Evolutionary conservation across 1,140 invertebrate genomes (phyloP), one percentile per base, ranked within the genome.

Genomic region (Drosophila murphyi): DNA sequence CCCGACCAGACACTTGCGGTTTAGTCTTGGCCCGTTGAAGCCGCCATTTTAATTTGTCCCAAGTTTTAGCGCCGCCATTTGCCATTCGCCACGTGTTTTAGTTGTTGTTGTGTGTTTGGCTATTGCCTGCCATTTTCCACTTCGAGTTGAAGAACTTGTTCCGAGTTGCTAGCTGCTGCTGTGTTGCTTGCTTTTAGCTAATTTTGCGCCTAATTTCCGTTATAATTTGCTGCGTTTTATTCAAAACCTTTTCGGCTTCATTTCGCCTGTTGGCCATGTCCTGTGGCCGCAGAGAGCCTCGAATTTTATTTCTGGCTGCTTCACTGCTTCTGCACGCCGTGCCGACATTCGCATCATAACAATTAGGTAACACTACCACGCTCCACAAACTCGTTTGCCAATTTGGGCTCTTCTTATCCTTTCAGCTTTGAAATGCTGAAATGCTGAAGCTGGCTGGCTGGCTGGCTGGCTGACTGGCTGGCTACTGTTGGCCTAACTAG

Each of bases 151-250:
- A 71, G 56, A 78, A 82, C 64, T 75, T 72, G 64, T 52, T 71
- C 43, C 57, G 35, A 67, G 61, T 52, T 83, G 54, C 8, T 10
- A 39, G 29, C 39, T 55, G n/a, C 28, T 72, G 45, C 28, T 55
- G 10, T 55, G 31, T 47, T 48, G 51, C 32, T 61, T 60, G 39
- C 10, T 43, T 29, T 65, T 60, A 74, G 70, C 76, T 80, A 68
- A 83, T 85, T 83, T 83, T 73, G 77, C 77, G 81, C 81, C 73
- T 85, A 80, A 80, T 85, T 85, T 85, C 81, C 82, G 81, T 78
- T 78, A 78, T 85, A 86, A 85, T 85, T 85, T 78, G 56, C 64
- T 76, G 67, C 74, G 57, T 63, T 85, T 86, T 86, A 85, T 85
- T 86, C 82, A 85, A 85, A 85, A 85, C 82, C 73, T 70, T 80